A percentile compares a stretch with the other conserved stretches of the same genome.
Evolutionary conservation across 2,888 invertebrate genomes (phyloP).

Genomic region (Yponomeuta malinellus): DNA sequence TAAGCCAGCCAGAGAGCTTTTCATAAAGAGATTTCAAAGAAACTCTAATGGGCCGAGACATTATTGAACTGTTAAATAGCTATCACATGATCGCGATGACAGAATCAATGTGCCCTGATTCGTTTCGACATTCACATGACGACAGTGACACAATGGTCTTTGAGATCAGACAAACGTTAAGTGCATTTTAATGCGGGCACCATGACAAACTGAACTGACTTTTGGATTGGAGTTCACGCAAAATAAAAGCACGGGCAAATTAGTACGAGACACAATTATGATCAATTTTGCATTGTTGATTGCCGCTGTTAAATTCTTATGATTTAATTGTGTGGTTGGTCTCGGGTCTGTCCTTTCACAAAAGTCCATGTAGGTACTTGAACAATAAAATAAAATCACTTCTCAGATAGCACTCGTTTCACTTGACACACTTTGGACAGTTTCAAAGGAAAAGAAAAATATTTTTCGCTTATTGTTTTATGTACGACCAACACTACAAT

Average conservation of each 20-base stretch:
- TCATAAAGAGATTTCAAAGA: not conserved
- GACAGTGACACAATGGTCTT: not conserved
- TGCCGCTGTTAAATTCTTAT: conserved; percentile 12
- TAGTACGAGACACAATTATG: conserved; percentile 3
- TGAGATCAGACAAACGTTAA: not conserved
- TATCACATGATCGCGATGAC: not conserved
- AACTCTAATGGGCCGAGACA: not conserved
- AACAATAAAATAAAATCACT: conserved; percentile 53
- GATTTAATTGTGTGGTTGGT: conserved; percentile 26
- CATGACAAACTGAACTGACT: not conserved
- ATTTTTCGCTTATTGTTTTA: conserved; percentile 2
- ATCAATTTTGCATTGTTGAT: conserved; percentile 9
- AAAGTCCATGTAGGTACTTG: conserved; percentile 36
- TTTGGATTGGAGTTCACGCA: conserved; percentile 15
- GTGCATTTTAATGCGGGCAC: not conserved
- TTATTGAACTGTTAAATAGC: not conserved
- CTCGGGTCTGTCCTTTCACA: conserved; percentile 51
- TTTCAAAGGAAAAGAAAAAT: conserved; percentile 8
- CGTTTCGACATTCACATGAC: not conserved
- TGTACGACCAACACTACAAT: not conserved
- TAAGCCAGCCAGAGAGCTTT: not conserved
- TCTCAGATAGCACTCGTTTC: conserved; percentile 40
- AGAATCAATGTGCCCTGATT: not conserved
- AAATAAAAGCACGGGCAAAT: conserved; percentile 1
- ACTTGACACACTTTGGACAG: conserved; percentile 53